Evolutionary conservation across 64 coral and sea anemone genomes (phyloP).

Genomic region (Trachythela sp.): DNA sequence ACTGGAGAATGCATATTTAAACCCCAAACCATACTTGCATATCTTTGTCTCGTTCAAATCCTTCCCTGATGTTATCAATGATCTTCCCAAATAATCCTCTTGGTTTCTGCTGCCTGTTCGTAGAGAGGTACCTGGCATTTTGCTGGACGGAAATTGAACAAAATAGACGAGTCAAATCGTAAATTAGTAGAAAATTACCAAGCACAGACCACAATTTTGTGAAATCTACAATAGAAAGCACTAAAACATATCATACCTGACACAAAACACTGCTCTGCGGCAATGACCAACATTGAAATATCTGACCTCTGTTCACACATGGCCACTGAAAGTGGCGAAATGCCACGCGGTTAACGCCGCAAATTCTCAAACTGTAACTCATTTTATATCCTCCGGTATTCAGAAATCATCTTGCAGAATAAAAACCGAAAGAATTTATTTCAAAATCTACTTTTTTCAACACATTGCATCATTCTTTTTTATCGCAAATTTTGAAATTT

Average conservation of each 20-base stretch:
- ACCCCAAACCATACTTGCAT: slow-evolving; percentile 63
- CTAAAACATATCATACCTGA: not conserved
- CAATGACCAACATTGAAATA: not conserved
- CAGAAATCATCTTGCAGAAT: not conserved
- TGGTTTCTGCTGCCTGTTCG: not conserved
- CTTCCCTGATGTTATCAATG: slow-evolving; percentile 91
- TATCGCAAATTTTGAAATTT: not conserved
- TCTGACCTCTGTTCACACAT: not conserved
- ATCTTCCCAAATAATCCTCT: slow-evolving; percentile 80
- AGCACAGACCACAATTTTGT: too few species aligned
- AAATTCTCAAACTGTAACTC: not conserved
- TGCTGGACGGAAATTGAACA: not conserved
- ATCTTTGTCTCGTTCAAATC: slow-evolving; percentile 86
- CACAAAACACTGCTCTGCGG: not conserved
- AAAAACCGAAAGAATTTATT: not conserved
- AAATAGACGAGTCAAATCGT: not conserved
- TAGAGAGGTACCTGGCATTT: not conserved
- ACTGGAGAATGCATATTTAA: too few species aligned
- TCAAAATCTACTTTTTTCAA: not conserved
- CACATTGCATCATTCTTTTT: not conserved
- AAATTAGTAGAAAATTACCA: too few species aligned
- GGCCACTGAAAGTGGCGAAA: not conserved
- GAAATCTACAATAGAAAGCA: too few species aligned
- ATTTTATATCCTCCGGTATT: not conserved
- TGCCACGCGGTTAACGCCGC: not conserved